Base-by-base conservation (phyloP, 2,113 vertebrate species). In the Rhagologus leucostigma region DNA sequence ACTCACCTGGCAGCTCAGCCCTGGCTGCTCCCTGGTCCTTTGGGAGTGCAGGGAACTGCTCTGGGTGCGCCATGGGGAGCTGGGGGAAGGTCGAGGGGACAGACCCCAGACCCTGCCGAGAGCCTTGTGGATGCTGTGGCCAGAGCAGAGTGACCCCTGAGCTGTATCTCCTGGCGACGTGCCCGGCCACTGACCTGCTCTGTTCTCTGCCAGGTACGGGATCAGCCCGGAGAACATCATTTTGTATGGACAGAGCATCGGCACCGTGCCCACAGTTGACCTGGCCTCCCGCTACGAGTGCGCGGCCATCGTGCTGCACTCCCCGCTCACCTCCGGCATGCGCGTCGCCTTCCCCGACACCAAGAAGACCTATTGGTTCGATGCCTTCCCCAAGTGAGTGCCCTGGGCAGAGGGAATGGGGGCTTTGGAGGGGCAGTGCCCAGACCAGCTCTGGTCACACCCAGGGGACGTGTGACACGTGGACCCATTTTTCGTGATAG, bases 341-440 rank as follows among this genome's bases (percentile, higher is more conserved):
- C 98, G 99, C 63, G 99, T 99, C 17, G 99, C 99, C 90, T 99
- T 99, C 96, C 99, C 99, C 0, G 99, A 99, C 80, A 99, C 99
- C 78, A 99, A 99, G 98, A 99, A 99, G 97, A 99, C 99, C 29
- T 99, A 99, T 91, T 99, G 99, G 98, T 99, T 99, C 1, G 99
- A 99, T 41, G 99, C 99, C 44, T 99, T 99, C 96, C 99, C 99
- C 94, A 99, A 99, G 99, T 99, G 97, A 98, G 99, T 97, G 52
- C 14, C 56, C 73, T 16, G 49, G 39, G 46, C 49, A 56, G 9
- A 7, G 33, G 70, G 37, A 17, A 2, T 2, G 22, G 73, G 41
- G 17, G 44, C 9, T 30, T 41, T 24, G 59, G 33, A 33, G 74
- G 24, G 41, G 22, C 70, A 44, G 84, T 6, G 64, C 56, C 50